phyloP scores from a whole-genome alignment of 2,888 invertebrate genomes.

The Gnatocerus cornutus region DNA sequence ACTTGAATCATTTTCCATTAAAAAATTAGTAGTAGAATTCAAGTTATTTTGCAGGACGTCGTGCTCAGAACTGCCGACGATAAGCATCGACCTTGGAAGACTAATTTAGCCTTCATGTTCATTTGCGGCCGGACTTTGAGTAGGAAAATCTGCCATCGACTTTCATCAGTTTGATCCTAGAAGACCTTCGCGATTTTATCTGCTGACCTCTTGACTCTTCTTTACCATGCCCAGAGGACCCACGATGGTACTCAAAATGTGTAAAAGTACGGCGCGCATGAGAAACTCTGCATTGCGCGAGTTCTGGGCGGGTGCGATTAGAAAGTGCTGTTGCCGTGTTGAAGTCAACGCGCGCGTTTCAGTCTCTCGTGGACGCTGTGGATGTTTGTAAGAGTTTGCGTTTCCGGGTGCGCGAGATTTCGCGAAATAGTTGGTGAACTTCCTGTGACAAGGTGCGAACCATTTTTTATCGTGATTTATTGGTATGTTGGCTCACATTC shows the following conservation, averaged over 20 bases:
- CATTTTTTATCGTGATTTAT: constrained; percentile 32
- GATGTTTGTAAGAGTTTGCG: constrained; percentile 28
- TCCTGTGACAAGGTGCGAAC: constrained; percentile 39
- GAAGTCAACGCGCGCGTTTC: constrained; percentile 46
- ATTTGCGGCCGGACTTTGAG: background rate
- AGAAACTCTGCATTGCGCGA: constrained; percentile 56
- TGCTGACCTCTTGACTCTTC: background rate
- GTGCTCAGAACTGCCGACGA: constrained; percentile 11
- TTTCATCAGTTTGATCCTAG: background rate
- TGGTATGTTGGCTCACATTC: constrained; percentile 36
- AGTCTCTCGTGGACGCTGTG: constrained; percentile 46
- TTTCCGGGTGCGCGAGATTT: constrained; percentile 38
- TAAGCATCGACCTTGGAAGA: constrained; percentile 23
- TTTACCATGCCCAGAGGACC: constrained; percentile 3
- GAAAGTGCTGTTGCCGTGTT: constrained; percentile 58
- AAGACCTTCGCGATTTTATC: constrained; percentile 1
- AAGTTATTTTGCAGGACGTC: constrained; percentile 19
- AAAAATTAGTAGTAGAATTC: constrained; percentile 22
- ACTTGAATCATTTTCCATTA: constrained; percentile 17
- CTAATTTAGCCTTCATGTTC: constrained; percentile 5
- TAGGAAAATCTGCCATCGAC: background rate
- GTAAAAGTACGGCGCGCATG: constrained; percentile 46
- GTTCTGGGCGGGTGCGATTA: constrained; percentile 62
- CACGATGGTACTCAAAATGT: constrained; percentile 33
- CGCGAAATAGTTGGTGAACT: constrained; percentile 40